Evolutionary conservation across 2,797 vertebrate genomes (phyloP).

Genomic region (Triplophysa bombifrons): DNA sequence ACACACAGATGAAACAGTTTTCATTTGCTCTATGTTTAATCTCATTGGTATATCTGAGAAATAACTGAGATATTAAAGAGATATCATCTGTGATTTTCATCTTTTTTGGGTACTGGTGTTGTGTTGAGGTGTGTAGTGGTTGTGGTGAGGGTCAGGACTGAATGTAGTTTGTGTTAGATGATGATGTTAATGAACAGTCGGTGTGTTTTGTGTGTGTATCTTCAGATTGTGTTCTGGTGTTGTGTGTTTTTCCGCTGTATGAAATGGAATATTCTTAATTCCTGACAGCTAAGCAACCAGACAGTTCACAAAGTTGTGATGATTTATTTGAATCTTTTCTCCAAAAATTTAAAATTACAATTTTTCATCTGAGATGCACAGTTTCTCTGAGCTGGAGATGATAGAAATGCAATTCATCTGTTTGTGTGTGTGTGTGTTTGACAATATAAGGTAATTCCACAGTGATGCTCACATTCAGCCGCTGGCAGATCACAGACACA

Average conservation of each 20-base stretch:
- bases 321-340: not conserved
- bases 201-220: too few species aligned
- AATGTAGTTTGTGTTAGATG: not conserved
- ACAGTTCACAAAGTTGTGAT: not conserved
- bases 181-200: not conserved
- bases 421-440: not conserved
- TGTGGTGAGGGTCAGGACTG: too few species aligned
- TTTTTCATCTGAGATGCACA: not conserved
- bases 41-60: too few species aligned
- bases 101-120: too few species aligned
- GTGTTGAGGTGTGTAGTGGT: too few species aligned
- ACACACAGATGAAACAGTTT: too few species aligned
- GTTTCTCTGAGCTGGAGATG: not conserved
- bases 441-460: conserved; percentile 23
- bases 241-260: not conserved
- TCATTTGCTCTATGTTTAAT: too few species aligned
- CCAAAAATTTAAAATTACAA: not conserved
- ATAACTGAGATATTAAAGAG: too few species aligned
- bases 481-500: conserved; percentile 29
- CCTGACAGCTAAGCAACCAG: not conserved
- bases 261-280: not conserved
- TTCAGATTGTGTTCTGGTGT: not conserved
- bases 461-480: not conserved
- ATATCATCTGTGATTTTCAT: too few species aligned
- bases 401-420: conserved; percentile 23